Conservation (phyloP, 2,888 invertebrate genomes). For the Mesoligia furuncula region DNA sequence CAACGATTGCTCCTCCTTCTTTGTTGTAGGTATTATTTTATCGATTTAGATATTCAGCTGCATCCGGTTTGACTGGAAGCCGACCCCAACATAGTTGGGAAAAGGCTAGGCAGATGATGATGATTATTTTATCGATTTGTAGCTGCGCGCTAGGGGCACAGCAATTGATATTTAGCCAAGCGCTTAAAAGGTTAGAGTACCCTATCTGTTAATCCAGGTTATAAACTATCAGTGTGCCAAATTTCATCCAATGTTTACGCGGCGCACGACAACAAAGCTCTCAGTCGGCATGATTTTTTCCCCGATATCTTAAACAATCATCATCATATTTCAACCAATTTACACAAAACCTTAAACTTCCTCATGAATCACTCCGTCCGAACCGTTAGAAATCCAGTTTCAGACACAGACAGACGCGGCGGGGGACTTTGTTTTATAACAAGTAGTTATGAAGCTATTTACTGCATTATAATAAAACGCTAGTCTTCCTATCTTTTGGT, state of each 20-base stretch:
- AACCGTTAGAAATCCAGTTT: background rate
- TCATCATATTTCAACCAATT: background rate
- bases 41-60: too few relatives aligned
- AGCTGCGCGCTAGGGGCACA: too few relatives aligned
- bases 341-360: background rate
- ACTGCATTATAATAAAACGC: constrained; percentile 2
- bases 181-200: too few relatives aligned
- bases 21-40: too few relatives aligned
- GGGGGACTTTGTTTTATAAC: background rate
- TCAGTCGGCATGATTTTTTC: background rate
- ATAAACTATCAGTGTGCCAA: background rate
- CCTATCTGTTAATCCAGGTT: background rate
- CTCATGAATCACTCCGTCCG: background rate
- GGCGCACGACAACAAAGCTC: background rate
- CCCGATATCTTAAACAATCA: background rate
- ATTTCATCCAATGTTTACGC: background rate
- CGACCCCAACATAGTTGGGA: too few relatives aligned
- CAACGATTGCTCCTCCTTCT: too few relatives aligned
- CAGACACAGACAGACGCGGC: background rate
- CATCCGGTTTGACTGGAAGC: too few relatives aligned
- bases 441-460: background rate
- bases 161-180: too few relatives aligned
- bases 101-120: too few relatives aligned
- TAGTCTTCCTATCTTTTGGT: constrained; percentile 2
- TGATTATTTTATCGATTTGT: too few relatives aligned